These are phyloP conservation scores for Misgurnus anguillicaudatus DNA, from an alignment of 2,113 vertebrate species.

Conservation along the genomic window DNA sequence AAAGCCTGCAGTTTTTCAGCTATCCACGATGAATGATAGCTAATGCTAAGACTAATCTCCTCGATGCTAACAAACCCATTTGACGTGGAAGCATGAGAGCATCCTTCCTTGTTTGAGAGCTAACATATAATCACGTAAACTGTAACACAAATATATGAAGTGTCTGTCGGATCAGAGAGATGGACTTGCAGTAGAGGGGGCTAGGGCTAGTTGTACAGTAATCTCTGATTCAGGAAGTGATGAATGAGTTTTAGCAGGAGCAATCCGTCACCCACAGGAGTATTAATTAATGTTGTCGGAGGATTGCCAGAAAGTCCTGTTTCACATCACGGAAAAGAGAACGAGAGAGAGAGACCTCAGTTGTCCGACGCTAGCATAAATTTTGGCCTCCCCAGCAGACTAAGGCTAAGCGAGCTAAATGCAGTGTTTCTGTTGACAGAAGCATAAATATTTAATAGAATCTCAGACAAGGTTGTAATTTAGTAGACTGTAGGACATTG, in stretches of 20 bases:
- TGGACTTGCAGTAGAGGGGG: conserved; percentile 47
- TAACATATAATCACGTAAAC: background rate
- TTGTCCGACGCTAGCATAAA: conserved; percentile 31
- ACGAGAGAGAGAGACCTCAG: conserved; percentile 1
- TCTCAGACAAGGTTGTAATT: background rate
- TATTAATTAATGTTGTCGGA: conserved; percentile 79
- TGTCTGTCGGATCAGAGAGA: conserved; percentile 53
- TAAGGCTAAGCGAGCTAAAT: background rate
- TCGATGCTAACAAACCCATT: conserved; percentile 44
- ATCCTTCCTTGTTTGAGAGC: conserved; percentile 56
- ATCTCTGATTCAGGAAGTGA: conserved; percentile 62
- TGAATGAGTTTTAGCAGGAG: conserved; percentile 73
- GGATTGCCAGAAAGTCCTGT: conserved; percentile 62
- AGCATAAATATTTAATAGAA: background rate
- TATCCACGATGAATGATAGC: conserved; percentile 54
- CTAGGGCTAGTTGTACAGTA: conserved; percentile 56
- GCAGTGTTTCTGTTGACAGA: conserved; percentile 10
- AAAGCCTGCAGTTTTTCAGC: conserved; percentile 33
- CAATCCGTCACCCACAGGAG: conserved; percentile 71
- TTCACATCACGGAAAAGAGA: conserved; percentile 64
- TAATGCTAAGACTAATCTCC: conserved; percentile 55
- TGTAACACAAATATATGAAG: conserved; percentile 12
- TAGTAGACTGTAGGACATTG: background rate
- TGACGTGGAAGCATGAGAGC: conserved; percentile 44
- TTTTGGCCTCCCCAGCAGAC: conserved; percentile 25